Evolutionary conservation across 2,113 vertebrate species (phyloP).

Genomic region (Phalacrocorax brasilianus): DNA sequence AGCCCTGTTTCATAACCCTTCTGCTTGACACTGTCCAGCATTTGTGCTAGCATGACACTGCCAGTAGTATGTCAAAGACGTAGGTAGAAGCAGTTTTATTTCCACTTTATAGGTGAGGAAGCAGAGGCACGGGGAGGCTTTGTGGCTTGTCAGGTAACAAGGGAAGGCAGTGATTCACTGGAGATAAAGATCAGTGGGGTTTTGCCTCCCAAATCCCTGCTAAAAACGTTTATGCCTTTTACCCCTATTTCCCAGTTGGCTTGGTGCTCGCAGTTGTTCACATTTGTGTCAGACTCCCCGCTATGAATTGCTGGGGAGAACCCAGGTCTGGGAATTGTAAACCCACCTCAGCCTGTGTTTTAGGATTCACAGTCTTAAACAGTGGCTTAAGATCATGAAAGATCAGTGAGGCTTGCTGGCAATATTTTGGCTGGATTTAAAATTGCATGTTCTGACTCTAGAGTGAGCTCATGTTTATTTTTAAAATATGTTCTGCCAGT

Average conservation of each 20-base stretch:
- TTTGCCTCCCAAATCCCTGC: neutral
- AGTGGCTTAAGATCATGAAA: neutral
- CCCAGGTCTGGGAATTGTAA: neutral
- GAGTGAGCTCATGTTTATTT: conserved; percentile 58
- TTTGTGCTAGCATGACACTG: neutral
- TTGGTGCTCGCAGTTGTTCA: neutral
- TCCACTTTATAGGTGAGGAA: neutral
- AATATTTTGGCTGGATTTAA: conserved; percentile 28
- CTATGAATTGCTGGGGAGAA: neutral
- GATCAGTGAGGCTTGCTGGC: neutral
- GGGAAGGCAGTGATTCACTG: neutral
- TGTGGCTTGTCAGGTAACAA: neutral
- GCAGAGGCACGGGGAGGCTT: neutral
- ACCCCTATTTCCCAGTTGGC: neutral
- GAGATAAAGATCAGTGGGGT: neutral
- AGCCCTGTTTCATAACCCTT: neutral
- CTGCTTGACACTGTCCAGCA: neutral
- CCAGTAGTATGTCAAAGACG: neutral
- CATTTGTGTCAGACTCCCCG: neutral
- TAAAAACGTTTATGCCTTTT: neutral
- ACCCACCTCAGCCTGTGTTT: neutral
- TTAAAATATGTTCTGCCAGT: neutral
- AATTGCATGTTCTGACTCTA: conserved; percentile 5
- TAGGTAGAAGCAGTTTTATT: neutral
- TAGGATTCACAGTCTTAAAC: neutral